These are phyloP conservation scores for Nomia melanderi DNA, from an alignment of 1,140 invertebrate genomes.

Conservation along the genomic window DNA sequence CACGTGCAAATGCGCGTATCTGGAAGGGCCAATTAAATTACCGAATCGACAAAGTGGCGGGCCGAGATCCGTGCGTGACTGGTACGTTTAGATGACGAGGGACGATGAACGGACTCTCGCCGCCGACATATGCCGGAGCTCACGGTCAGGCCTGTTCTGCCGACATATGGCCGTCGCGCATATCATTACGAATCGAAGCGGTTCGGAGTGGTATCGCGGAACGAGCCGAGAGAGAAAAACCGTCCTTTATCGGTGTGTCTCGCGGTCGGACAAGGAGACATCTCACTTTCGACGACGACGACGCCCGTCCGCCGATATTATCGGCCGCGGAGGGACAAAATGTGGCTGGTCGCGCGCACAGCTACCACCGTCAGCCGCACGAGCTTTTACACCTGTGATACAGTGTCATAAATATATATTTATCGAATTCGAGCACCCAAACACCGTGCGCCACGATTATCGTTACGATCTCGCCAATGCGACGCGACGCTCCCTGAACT, in stretches of 20 bases:
- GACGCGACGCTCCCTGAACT: too few species aligned
- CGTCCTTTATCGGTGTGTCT: constrained; percentile 30
- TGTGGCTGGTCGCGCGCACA: neutral
- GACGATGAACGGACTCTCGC: constrained; percentile 17
- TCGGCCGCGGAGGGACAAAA: constrained; percentile 23
- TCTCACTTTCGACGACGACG: constrained; percentile 34
- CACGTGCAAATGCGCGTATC: constrained; percentile 21
- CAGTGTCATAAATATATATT: constrained; percentile 17
- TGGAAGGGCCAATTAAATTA: constrained; percentile 9
- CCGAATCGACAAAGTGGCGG: neutral
- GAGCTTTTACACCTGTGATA: constrained; percentile 48
- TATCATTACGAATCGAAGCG: constrained; percentile 41
- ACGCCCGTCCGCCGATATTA: constrained; percentile 31
- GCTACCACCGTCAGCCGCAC: neutral
- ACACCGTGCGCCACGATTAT: constrained; percentile 42
- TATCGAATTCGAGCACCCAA: constrained; percentile 49
- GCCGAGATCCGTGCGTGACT: constrained; percentile 59
- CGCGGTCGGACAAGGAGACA: neutral
- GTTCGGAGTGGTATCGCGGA: neutral
- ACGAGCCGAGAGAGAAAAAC: neutral
- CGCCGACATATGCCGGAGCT: constrained; percentile 41
- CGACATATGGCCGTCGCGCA: constrained; percentile 51
- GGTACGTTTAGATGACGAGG: constrained; percentile 55
- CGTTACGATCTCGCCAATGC: constrained; percentile 39
- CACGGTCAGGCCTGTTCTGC: too few species aligned